Conservation (phyloP, 1,140 invertebrate species). For the Whitmania pigra region DNA sequence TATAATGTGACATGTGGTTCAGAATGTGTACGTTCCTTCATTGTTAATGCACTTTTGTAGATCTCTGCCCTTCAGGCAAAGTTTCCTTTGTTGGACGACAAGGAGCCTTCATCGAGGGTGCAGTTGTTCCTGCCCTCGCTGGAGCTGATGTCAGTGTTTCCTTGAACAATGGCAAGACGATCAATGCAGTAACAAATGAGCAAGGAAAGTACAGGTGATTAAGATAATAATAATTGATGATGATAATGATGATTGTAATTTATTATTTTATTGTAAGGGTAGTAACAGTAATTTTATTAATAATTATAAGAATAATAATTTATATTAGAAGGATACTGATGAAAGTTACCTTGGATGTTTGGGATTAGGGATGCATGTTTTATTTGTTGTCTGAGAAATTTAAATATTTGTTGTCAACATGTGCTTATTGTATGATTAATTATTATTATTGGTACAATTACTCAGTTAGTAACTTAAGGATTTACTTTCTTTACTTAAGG, state of each 20-base stretch:
- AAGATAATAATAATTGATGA: too few species aligned
- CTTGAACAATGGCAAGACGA: slow-evolving; percentile 32
- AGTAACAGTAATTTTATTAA: too few species aligned
- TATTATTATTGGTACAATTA: slow-evolving; percentile 8
- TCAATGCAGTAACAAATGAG: slow-evolving; percentile 40
- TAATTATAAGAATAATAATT: too few species aligned
- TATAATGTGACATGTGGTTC: too few species aligned
- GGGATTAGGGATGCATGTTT: too few species aligned
- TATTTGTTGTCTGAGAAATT: too few species aligned
- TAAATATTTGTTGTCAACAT: neutral
- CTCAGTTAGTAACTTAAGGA: neutral
- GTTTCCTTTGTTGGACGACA: slow-evolving; percentile 45
- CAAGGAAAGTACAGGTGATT: slow-evolving; percentile 51
- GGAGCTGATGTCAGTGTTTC: slow-evolving; percentile 54
- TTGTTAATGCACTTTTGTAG: slow-evolving; percentile 37
- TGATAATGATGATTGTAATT: too few species aligned
- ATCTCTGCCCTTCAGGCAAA: slow-evolving; percentile 59
- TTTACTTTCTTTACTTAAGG: slow-evolving; percentile 31
- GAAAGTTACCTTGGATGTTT: too few species aligned
- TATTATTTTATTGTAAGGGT: neutral
- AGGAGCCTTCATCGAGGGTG: slow-evolving; percentile 50
- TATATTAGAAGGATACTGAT: too few species aligned
- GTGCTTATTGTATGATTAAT: neutral
- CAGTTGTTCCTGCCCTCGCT: slow-evolving; percentile 51
- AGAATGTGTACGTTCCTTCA: too few species aligned